Evolutionary conservation across 2,888 invertebrate genomes (phyloP), one percentile per base, ranked within the genome.

Genomic region (Drosophila paranaensis): DNA sequence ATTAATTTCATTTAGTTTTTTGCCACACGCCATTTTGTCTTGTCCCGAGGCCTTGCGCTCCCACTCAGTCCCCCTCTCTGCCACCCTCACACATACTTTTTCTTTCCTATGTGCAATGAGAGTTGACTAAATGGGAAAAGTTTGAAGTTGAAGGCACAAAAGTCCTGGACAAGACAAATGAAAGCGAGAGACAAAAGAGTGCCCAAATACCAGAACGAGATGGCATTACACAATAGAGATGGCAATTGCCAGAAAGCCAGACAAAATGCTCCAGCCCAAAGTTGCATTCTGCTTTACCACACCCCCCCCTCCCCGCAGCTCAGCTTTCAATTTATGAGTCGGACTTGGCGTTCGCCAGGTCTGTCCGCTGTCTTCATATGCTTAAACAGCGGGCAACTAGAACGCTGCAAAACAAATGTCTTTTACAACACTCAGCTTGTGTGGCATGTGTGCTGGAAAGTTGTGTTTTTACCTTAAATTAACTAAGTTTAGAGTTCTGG

Each of bases 1-100:
- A 88, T 88, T 88, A 88, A 88, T 89, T 89, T 89, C 79, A 83
- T 88, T 86, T 86, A 82, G 81, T 83, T 88, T 85, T 81, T 86
- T 82, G 68, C 81, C 86, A 85, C 83, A 83, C 77, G 74, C 80
- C 79, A 79, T 79, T 82, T 82, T 71, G 63, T 67, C 62, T 54
- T 46, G 65, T 58, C 65, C 42, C 55, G 43, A 25, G 57, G 46
- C 25, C 45, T 13, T 13, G 3, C 40, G 4, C 11, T 16, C 53
- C 11, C 3, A n/a, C 25, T 5, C 48, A 9, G 45, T 35, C 6
- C 16, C 43, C 35, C 35, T 35, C 11, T 14, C 43, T 16, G n/a
- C n/a, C 39, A 9, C 56, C 5, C 43, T 14, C 43, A 8, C 30
- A 20, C 42, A 30, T 16, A 58, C 60, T 53, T 46, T 43, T 56